Evolutionary conservation across 2,113 vertebrate genomes (phyloP).

Genomic region (Shinisaurus crocodilurus): DNA sequence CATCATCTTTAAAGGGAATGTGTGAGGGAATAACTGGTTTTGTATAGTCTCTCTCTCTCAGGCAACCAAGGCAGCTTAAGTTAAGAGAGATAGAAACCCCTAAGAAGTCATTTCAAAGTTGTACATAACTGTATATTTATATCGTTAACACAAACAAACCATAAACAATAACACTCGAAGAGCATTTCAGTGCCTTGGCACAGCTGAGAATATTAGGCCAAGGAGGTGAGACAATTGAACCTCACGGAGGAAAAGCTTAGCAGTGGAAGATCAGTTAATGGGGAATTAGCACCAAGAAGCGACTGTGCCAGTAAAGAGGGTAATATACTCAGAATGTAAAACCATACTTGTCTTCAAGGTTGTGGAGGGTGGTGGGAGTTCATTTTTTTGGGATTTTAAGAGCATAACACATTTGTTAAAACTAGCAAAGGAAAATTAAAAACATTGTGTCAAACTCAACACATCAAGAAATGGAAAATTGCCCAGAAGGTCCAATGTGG

Average conservation of each 20-base stretch:
- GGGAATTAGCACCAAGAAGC: not conserved
- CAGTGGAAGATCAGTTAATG: not conserved
- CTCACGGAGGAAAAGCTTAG: not conserved
- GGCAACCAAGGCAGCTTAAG: rapidly evolving
- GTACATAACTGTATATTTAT: not conserved
- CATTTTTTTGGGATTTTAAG: not conserved
- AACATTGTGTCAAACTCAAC: not conserved
- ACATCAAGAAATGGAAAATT: not conserved
- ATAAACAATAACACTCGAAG: not conserved
- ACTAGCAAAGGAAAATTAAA: not conserved
- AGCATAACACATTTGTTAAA: not conserved
- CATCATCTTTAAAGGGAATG: slow-evolving; percentile 22
- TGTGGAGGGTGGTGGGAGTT: not conserved
- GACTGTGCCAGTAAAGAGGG: not conserved
- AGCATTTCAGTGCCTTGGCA: not conserved
- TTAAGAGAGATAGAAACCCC: not conserved
- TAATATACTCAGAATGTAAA: not conserved
- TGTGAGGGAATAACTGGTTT: not conserved
- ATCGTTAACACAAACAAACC: slow-evolving; percentile 23
- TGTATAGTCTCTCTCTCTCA: not conserved
- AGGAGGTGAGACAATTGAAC: not conserved
- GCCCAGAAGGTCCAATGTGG: not conserved
- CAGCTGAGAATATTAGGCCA: not conserved
- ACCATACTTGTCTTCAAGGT: not conserved
- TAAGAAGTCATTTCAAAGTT: slow-evolving; percentile 2